Evolutionary conservation across 2,888 invertebrate species (phyloP).

Genomic region (Ceramica pisi): DNA sequence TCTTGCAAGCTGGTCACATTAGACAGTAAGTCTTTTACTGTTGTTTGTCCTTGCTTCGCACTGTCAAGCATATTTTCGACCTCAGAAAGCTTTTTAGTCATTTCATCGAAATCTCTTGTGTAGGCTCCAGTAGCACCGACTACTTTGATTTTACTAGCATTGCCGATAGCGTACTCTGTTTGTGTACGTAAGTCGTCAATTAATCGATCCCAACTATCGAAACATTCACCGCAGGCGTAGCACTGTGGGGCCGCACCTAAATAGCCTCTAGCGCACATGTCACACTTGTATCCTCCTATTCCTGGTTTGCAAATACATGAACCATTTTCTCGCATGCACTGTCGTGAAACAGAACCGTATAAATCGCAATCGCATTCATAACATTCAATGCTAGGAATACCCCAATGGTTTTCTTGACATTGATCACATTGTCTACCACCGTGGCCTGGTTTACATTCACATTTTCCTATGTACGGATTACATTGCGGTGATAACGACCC

Average conservation of each 20-base stretch:
- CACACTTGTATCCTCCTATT: slow-evolving; percentile 98
- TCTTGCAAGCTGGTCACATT: slow-evolving; percentile 91
- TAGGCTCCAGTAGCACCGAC: slow-evolving; percentile 99
- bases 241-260: slow-evolving; percentile 97
- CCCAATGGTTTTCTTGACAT: slow-evolving; percentile 98
- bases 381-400: slow-evolving; percentile 97
- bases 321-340: slow-evolving; percentile 98
- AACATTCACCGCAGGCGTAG: slow-evolving; percentile 99
- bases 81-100: slow-evolving; percentile 96
- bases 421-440: slow-evolving; percentile 99
- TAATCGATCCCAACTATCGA: slow-evolving; percentile 99
- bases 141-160: slow-evolving; percentile 98
- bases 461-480: slow-evolving; percentile 98
- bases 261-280: slow-evolving; percentile 97
- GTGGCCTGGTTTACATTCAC: slow-evolving; percentile 96
- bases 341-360: slow-evolving; percentile 95
- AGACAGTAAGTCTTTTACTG: slow-evolving; percentile 92
- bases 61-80: slow-evolving; percentile 95
- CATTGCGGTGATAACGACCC: slow-evolving; percentile 96
- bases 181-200: slow-evolving; percentile 93
- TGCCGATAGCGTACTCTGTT: slow-evolving; percentile 95
- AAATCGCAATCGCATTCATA: slow-evolving; percentile 97
- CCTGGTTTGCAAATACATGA: slow-evolving; percentile 97
- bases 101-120: slow-evolving; percentile 97
- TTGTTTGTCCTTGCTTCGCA: slow-evolving; percentile 93